Evolutionary conservation across 1,140 invertebrate genomes (phyloP).

Genomic region (Diorhabda carinulata): DNA sequence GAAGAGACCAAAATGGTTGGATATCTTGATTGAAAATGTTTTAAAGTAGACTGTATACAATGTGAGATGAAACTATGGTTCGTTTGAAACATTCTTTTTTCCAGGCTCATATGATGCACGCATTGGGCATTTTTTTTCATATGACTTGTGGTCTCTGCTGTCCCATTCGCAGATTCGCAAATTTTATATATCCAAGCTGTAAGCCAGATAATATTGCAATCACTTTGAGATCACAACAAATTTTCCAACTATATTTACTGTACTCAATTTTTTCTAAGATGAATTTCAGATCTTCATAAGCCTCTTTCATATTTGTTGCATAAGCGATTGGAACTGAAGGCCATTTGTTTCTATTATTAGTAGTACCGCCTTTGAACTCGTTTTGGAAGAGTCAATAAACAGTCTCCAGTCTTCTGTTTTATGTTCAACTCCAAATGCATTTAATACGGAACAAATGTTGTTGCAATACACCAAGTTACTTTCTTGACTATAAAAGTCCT

Average conservation of each 20-base stretch:
- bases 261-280: background rate
- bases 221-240: background rate
- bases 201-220: background rate
- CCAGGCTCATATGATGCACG: background rate
- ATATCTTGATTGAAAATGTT: too few relatives aligned
- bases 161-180: background rate
- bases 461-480: background rate
- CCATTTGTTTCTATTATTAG: conserved; percentile 43
- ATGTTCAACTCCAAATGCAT: conserved; percentile 2
- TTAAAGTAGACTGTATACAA: too few relatives aligned
- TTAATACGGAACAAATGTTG: background rate
- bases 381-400: conserved; percentile 34
- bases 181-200: background rate
- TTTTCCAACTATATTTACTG: background rate
- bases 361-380: conserved; percentile 44
- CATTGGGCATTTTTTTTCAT: background rate
- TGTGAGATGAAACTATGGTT: background rate
- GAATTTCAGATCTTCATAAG: conserved; percentile 19
- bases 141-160: background rate
- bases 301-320: conserved; percentile 39
- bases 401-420: conserved; percentile 22
- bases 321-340: conserved; percentile 42
- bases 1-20: too few relatives aligned
- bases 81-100: background rate
- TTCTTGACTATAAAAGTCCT: too few relatives aligned